Evolutionary conservation across 2,888 invertebrate species (phyloP), one percentile per base, ranked within the genome.

Genomic region (Spisula subtruncata): DNA sequence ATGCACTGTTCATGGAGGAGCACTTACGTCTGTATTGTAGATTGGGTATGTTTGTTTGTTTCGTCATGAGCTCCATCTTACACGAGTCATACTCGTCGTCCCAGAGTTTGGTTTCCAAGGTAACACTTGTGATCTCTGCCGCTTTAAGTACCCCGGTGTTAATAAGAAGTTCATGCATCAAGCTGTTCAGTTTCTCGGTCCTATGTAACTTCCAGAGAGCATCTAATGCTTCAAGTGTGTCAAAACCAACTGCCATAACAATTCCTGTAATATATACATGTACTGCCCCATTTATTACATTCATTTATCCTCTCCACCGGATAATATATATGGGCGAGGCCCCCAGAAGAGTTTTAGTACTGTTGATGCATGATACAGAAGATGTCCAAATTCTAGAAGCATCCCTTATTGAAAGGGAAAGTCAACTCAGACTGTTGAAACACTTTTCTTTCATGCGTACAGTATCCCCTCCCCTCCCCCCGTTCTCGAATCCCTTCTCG

Each of bases 61-160:
- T 29, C 10, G 79, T 20, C 75, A 25, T 25, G 14, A 95, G 48
- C 71, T 96, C 96, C 5, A 90, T 83, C 83, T 90, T 90, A 86
- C 95, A 95, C 0, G 88, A 90, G 10, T 91, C 93, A 60, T 93
- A 94, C 83, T 96, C 95, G 71, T 95, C 95, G 20, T 94, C 94
- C 94, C 95, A 95, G 75, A 95, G 88, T 82, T 93, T 94, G 10
- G 93, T 94, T n/a, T 94, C 92, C 66, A 96, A 82, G 0, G 92
- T 92, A 41, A 96, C 86, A 29, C 90, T 91, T 18, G 86, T 92
- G 0, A 94, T 93, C 20, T 85, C 89, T 2, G 93, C 85, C 0
- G 91, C 91, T 80, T 94, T 91, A 48, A 95, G 89, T 18, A 94
- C 83, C 10, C 91, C 89, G 20, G 93, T 85, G 54, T 94, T 94